Percentiles rank a stretch among this genome's conserved stretches.
phyloP scores from a whole-genome alignment of 1,140 invertebrate species.

The Anoplophora glabripennis region DNA sequence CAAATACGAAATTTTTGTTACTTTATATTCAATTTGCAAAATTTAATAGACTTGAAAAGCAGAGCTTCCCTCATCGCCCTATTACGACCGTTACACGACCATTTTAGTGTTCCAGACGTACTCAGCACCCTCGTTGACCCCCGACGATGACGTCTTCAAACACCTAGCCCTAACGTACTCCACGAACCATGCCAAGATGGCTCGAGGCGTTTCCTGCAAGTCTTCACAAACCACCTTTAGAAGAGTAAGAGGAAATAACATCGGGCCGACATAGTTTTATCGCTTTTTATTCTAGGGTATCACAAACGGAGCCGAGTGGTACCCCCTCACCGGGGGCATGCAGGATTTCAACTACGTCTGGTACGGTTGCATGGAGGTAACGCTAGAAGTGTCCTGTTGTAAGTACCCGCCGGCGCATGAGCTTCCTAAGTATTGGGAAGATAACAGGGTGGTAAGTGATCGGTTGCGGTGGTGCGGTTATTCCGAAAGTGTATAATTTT shows the following conservation, averaged over 20 bases:
- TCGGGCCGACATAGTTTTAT: neutral
- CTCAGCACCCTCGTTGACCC: conserved; percentile 72
- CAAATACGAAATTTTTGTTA: too few relatives aligned
- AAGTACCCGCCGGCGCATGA: conserved; percentile 88
- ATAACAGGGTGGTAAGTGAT: conserved; percentile 78
- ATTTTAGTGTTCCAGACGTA: conserved; percentile 79
- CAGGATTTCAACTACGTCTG: conserved; percentile 98
- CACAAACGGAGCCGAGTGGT: conserved; percentile 91
- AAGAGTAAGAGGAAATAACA: conserved; percentile 35
- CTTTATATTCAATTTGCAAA: too few relatives aligned
- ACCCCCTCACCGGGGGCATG: conserved; percentile 85
- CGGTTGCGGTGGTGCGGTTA: neutral
- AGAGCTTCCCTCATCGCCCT: too few relatives aligned
- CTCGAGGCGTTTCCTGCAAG: conserved; percentile 77
- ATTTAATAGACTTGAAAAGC: too few relatives aligned
- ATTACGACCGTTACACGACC: conserved; percentile 35
- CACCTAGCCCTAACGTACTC: conserved; percentile 87
- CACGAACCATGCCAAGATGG: conserved; percentile 84
- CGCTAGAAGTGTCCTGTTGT: conserved; percentile 94
- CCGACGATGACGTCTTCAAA: conserved; percentile 92
- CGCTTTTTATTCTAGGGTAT: conserved; percentile 63
- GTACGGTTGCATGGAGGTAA: conserved; percentile 98
- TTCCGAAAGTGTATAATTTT: conserved; percentile 5
- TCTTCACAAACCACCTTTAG: conserved; percentile 70
- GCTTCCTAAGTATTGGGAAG: conserved; percentile 89